These are phyloP conservation scores for Eristalis pertinax DNA, from an alignment of 2,888 invertebrate species.

Conservation along the genomic window DNA sequence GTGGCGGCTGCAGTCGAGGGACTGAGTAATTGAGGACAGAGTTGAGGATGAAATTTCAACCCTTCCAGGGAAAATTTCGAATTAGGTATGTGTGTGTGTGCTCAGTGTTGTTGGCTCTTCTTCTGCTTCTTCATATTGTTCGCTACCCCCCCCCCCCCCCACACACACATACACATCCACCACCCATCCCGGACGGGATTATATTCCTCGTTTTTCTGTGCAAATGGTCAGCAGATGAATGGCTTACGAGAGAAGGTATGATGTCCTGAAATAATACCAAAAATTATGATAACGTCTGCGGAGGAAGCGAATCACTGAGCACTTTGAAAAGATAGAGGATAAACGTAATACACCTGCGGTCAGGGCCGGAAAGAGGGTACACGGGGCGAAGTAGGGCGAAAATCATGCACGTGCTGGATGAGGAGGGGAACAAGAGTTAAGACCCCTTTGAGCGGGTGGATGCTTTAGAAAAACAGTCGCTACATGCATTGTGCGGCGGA, in stretches of 20 bases:
- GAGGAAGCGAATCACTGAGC: constrained; percentile 48
- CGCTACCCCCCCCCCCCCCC: neutral
- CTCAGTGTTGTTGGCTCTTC: neutral
- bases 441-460: neutral
- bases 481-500: neutral
- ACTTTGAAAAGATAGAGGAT: constrained; percentile 8
- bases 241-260: constrained; percentile 51
- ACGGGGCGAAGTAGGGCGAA: constrained; percentile 37
- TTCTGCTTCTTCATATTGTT: constrained; percentile 2
- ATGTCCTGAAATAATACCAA: constrained; percentile 65
- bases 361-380: constrained; percentile 46
- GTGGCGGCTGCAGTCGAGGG: neutral
- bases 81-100: no score
- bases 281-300: constrained; percentile 62
- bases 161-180: no score
- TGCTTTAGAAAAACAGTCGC: neutral
- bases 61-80: constrained; percentile 23
- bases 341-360: constrained; percentile 26
- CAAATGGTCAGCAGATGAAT: constrained; percentile 42
- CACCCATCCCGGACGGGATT: constrained; percentile 23
- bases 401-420: neutral
- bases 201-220: constrained; percentile 18
- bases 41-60: constrained; percentile 52
- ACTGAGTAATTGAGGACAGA: constrained; percentile 40
- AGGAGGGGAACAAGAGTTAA: neutral